Base-by-base conservation (phyloP, 2,113 vertebrate genomes). In the Sceloporus tristichus region DNA sequence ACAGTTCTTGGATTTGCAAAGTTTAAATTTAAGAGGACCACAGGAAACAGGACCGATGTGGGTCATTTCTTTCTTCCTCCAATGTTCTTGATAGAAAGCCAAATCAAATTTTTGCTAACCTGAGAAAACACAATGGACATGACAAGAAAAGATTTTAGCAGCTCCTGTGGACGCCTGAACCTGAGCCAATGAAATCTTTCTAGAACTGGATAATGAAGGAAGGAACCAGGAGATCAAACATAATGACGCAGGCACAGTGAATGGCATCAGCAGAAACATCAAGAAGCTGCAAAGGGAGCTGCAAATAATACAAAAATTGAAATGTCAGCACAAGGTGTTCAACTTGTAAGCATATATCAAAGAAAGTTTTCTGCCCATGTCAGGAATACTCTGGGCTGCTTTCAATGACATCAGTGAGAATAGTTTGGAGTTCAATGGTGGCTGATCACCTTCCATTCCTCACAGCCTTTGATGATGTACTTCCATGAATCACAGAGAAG, bases 111-210 rank as follows among this genome's bases (percentile, higher is more conserved):
- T 89, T 85, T 71, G 53, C 25, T 83, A 88, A 78, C 34, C 40
- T 34, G 34, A 29, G 7, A 16, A 86, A 83, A 34, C 19, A 77
- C 84, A 85, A 66, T 81, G 48, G 42, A 78, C 16, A 19, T 40
- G 80, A 48, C 68, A 83, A 56, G 77, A 78, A 79, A 13, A 48
- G 65, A 70, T 88, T 79, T 83, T 53, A 9, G 74, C 48, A 71
- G 59, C 19, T 84, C 25, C n/a, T 48, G 56, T 73, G 5, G 62
- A 82, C 1, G 42, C 11, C 53, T 92, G 53, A 86, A 89, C 18
- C 40, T 0, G 78, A 85, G 81, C 70, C 86, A 81, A 5, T 34
- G 48, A 90, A 87, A 87, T 29, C 9, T 84, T 88, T 89, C 59
- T 40, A 68, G 42, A 79, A 40, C 19, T 75, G 85, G 82, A 84